phyloP scores from a whole-genome alignment of 53 echinoderm and acorn worm species.

The Patiria pectinifera region DNA sequence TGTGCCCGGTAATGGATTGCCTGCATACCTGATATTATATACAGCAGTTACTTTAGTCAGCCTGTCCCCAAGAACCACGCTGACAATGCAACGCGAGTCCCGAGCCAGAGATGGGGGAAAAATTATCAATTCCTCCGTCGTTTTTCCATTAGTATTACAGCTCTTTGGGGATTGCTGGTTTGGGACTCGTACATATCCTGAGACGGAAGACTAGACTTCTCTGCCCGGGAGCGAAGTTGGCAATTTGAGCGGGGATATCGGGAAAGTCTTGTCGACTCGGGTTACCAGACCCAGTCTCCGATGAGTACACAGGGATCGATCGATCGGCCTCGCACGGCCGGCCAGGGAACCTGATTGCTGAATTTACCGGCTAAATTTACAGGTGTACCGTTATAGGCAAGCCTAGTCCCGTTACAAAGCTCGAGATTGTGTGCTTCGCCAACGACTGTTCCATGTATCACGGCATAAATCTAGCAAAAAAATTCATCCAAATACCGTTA shows the following conservation, averaged over 20 bases:
- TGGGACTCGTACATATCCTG: background rate
- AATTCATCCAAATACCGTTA: background rate
- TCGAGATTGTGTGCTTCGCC: background rate
- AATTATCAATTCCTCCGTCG: conserved; percentile 45
- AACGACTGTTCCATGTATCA: conserved; percentile 25
- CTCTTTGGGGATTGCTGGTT: background rate
- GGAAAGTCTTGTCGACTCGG: conserved; percentile 40
- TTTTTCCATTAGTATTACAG: conserved; percentile 49
- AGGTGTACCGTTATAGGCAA: conserved; percentile 49
- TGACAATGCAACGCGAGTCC: conserved; percentile 8
- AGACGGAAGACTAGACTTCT: conserved; percentile 19
- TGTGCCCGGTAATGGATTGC: conserved; percentile 32
- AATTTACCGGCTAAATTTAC: conserved; percentile 62
- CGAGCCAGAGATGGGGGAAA: background rate
- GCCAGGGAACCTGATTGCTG: conserved; percentile 55
- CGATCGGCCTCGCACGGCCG: conserved; percentile 41
- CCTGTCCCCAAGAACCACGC: background rate
- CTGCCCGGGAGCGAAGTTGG: conserved; percentile 34
- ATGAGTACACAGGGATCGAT: conserved; percentile 33
- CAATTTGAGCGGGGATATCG: conserved; percentile 54
- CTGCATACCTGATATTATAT: background rate
- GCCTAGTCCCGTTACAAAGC: conserved; percentile 26
- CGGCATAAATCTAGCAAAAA: background rate
- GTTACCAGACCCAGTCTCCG: conserved; percentile 40
- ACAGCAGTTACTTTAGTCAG: background rate